Evolutionary conservation across 2,797 vertebrate species (phyloP), one percentile per base, ranked within the genome.

Genomic region (Melanotaenia nigrans): DNA sequence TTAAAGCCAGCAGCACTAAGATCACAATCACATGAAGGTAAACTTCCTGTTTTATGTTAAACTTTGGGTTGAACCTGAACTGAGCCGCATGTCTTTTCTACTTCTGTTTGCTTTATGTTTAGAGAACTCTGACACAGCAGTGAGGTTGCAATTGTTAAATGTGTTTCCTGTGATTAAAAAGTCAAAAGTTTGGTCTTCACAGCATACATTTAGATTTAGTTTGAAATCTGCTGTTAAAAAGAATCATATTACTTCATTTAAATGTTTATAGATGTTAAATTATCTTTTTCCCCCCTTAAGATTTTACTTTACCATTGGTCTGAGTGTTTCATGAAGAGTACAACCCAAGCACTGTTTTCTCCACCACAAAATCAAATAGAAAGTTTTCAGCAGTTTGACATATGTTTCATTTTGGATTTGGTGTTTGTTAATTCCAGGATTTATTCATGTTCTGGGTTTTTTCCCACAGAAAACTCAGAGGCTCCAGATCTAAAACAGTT

Each of bases 401-500:
- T 40, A 40, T 40, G 38, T 40, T 40, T 40, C 14, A 5, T 42
- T 42, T 42, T 6, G 16, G 1, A 42, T 16, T 42, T 4, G 18
- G 14, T 18, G 40, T 42, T 42, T 42, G 40, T 42, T 16, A 4
- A 42, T 42, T 16, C 40, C 18, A 5, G 20, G 13, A 45, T 20
- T 6, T 18, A 45, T 45, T 20, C 1, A 45, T 45, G 20, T 6
- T 18, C 42, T n/a, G 20, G 20, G 20, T 18, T 47, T 3, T 47
- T 47, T 47, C 6, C 18, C 42, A 18, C 93, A 99, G 98, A 99
- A 88, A 99, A 98, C 78, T 96, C 96, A 0, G 98, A 99, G 78
- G 93, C 96, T 25, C 90, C 95, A n/a, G 98, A 99, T 90, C 95
- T 99, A 89, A 99, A 98, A 82, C 96, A 97, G 80, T 98, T 99